phyloP scores from a whole-genome alignment of 2,797 vertebrate species.

The Vultur gryphus region DNA sequence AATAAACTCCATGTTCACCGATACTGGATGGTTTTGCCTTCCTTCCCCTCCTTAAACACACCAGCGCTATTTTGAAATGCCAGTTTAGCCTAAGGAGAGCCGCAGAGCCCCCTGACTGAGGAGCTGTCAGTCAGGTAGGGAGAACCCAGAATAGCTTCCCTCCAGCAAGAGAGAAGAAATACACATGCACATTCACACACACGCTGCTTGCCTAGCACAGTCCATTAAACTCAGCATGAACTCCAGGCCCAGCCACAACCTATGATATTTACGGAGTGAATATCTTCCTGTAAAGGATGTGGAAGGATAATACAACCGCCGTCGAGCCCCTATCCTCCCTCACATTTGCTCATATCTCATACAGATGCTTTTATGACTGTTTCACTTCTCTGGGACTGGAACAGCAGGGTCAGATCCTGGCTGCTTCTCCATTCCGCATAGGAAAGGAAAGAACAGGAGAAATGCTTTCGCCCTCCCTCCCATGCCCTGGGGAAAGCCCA shows the following conservation, averaged over 20 bases:
- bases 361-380: neutral
- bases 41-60: neutral
- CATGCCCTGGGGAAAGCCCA: neutral
- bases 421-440: neutral
- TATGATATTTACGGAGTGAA: neutral
- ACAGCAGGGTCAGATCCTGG: neutral
- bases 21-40: neutral
- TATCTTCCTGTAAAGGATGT: neutral
- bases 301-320: neutral
- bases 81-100: neutral
- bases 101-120: neutral
- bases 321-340: neutral
- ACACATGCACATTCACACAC: neutral
- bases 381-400: neutral
- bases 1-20: neutral
- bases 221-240: neutral
- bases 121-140: neutral
- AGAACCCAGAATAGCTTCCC: neutral
- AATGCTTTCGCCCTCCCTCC: neutral
- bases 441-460: neutral
- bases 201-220: neutral
- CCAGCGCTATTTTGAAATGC: neutral
- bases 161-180: neutral
- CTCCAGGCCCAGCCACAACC: neutral
- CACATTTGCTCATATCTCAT: neutral